phyloP scores from a whole-genome alignment of 2,113 vertebrate genomes.

The Psittacula cyanocephala region DNA sequence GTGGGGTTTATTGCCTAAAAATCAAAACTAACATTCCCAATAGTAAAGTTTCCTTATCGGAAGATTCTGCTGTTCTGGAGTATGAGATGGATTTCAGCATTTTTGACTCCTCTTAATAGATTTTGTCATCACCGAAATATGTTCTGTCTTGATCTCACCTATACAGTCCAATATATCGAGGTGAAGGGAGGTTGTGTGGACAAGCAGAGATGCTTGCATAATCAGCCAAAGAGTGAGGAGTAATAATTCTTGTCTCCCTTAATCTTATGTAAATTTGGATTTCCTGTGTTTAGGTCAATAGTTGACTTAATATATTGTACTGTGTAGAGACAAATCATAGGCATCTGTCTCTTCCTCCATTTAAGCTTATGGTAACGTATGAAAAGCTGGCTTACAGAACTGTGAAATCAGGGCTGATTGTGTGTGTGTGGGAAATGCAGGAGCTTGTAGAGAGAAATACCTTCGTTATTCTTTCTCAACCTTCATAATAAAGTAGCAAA shows the following conservation, averaged over 20 bases:
- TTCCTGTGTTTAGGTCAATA: background rate
- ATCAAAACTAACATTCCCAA: background rate
- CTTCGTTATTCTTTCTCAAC: background rate
- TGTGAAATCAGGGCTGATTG: background rate
- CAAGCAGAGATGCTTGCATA: background rate
- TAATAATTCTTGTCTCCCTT: background rate
- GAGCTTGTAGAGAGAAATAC: background rate
- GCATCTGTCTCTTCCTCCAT: background rate
- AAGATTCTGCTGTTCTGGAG: background rate
- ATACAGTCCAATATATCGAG: rapidly evolving
- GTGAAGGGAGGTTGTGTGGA: background rate
- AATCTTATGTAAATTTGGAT: background rate
- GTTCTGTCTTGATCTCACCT: background rate
- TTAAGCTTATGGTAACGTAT: background rate
- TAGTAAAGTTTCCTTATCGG: background rate
- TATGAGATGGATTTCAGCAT: background rate
- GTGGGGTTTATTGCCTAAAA: background rate
- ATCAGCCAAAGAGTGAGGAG: background rate
- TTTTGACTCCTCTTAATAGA: background rate
- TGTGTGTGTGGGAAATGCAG: background rate
- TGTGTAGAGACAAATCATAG: background rate
- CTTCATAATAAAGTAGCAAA: background rate
- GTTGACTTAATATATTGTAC: background rate
- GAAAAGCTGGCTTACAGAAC: background rate
- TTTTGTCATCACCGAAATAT: background rate